A percentile compares a stretch with the other conserved stretches of the same genome.
Conservation (phyloP, 2,797 vertebrate species). For the Sebastes flavidus region DNA sequence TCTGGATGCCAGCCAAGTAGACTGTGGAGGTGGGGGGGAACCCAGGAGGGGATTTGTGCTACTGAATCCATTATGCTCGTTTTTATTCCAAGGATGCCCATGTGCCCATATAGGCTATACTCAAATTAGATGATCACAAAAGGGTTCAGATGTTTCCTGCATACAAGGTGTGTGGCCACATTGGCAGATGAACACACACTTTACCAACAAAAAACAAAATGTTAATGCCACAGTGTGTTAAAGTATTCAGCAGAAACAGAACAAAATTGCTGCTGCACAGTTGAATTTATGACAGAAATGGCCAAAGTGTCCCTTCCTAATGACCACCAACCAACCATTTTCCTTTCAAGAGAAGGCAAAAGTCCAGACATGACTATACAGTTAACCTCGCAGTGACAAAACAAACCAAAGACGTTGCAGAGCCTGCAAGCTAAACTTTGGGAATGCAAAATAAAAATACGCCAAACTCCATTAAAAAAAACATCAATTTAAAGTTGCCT, state of each 20-base stretch:
- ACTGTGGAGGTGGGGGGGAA: not conserved
- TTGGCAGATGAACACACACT: not conserved
- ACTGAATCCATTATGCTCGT: not conserved
- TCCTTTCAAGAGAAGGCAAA: conserved; percentile 76
- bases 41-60: conserved; percentile 11
- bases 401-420: not conserved
- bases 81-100: not conserved
- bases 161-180: not conserved
- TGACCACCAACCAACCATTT: not conserved
- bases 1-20: conserved; percentile 52
- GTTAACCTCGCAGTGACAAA: not conserved
- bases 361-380: conserved; percentile 58
- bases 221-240: not conserved
- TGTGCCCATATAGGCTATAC: not conserved
- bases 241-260: not conserved
- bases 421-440: conserved; percentile 28
- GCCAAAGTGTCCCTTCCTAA: not conserved
- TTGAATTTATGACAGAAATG: not conserved
- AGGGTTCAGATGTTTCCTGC: not conserved
- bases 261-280: not conserved
- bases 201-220: not conserved
- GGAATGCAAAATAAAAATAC: not conserved
- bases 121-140: conserved; percentile 1
- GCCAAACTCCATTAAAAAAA: not conserved
- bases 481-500: conserved; percentile 26